Evolutionary conservation across 1,140 invertebrate genomes (phyloP).

Genomic region (Coptotermes formosanus): DNA sequence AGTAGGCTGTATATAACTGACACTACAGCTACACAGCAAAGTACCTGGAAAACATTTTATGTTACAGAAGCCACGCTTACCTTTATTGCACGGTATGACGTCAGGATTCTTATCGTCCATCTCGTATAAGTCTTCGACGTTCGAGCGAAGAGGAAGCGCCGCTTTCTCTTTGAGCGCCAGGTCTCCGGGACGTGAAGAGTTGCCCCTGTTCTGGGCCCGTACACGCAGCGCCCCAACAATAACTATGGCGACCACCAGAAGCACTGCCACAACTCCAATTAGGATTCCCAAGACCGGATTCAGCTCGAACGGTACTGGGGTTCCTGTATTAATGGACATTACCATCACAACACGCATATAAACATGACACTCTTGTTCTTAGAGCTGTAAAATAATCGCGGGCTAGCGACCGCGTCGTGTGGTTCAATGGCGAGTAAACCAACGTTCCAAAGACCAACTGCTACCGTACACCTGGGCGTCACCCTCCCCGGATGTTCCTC

Average conservation of each 20-base stretch:
- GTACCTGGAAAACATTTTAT: too few relatives aligned
- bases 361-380: not conserved
- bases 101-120: slow-evolving; percentile 81
- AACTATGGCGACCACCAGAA: slow-evolving; percentile 65
- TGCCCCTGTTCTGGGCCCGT: slow-evolving; percentile 44
- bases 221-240: slow-evolving; percentile 43
- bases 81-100: slow-evolving; percentile 82
- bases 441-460: too few relatives aligned
- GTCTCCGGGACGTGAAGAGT: slow-evolving; percentile 55
- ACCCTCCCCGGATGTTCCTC: too few relatives aligned
- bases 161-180: slow-evolving; percentile 67
- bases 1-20: too few relatives aligned
- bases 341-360: not conserved
- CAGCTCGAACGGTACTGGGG: slow-evolving; percentile 63
- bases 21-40: too few relatives aligned
- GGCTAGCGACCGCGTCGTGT: too few relatives aligned
- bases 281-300: slow-evolving; percentile 73
- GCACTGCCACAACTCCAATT: slow-evolving; percentile 66
- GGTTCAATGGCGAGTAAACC: too few relatives aligned
- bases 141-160: slow-evolving; percentile 57
- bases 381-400: too few relatives aligned
- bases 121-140: slow-evolving; percentile 67
- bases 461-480: too few relatives aligned
- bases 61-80: slow-evolving; percentile 50
- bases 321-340: slow-evolving; percentile 48